Conservation (phyloP, 30 jellyfish, hydroid and myxozoan species). For the Aurelia aurita complex sp. Pacific region DNA sequence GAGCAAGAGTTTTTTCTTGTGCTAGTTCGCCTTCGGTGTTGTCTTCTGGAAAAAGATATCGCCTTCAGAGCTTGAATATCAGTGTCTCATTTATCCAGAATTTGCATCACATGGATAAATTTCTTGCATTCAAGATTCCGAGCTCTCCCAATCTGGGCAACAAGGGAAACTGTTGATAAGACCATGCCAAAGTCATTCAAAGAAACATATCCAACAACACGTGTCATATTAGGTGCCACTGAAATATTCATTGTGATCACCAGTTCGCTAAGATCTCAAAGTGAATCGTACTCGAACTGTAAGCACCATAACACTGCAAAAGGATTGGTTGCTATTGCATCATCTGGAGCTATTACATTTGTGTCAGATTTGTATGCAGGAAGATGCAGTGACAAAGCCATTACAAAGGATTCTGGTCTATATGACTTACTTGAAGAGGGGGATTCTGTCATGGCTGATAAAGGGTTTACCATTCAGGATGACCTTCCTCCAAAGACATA, state of each 20-base stretch:
- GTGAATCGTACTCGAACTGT: slow-evolving; percentile 45
- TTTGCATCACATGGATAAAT: no score
- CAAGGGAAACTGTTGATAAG: no score
- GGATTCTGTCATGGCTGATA: slow-evolving; percentile 60
- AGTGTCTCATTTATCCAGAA: no score
- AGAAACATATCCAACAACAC: no score
- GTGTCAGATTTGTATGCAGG: no score
- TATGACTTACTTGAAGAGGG: neutral
- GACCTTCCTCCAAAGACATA: slow-evolving; percentile 32
- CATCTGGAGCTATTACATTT: no score
- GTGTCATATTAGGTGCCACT: slow-evolving; percentile 21
- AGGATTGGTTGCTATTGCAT: slow-evolving; percentile 54
- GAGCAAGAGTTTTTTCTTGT: no score
- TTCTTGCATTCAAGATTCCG: neutral
- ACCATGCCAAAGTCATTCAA: no score
- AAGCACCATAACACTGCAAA: slow-evolving; percentile 83
- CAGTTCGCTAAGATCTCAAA: slow-evolving; percentile 58
- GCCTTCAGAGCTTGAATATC: no score
- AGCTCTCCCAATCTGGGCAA: no score
- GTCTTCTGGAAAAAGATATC: no score
- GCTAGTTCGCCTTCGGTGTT: no score
- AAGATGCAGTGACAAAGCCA: neutral
- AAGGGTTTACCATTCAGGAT: neutral
- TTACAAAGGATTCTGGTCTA: slow-evolving; percentile 33
- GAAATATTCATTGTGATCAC: slow-evolving; percentile 70